Evolutionary conservation across 2,888 invertebrate species (phyloP).

Genomic region (Orchesellides sinensis): DNA sequence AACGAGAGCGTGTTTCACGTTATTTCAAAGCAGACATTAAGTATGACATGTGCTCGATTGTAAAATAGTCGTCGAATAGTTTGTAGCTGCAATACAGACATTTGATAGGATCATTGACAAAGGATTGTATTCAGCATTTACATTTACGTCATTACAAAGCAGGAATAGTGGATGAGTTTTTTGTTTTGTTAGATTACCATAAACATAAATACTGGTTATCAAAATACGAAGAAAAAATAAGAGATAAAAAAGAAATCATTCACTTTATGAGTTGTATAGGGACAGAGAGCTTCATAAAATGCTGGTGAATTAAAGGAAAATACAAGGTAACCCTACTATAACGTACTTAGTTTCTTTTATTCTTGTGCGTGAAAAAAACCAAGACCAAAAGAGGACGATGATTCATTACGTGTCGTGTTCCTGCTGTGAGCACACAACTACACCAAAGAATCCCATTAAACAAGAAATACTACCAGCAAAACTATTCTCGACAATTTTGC

Average conservation of each 20-base stretch:
- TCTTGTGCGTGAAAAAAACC: neutral
- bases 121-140: no score
- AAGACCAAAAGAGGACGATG: neutral
- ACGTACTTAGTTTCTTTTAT: neutral
- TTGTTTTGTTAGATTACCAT: no score
- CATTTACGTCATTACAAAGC: no score
- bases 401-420: slow-evolving; percentile 40
- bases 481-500: slow-evolving; percentile 29
- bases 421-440: neutral
- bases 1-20: no score
- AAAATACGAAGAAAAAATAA: neutral
- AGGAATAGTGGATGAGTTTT: no score
- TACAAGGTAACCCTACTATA: neutral
- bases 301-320: neutral
- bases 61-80: no score
- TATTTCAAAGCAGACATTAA: no score
- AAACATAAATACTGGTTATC: neutral
- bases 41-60: no score
- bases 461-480: slow-evolving; percentile 23
- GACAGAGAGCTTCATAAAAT: neutral
- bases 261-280: no score
- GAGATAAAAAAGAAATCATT: neutral
- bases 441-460: slow-evolving; percentile 26
- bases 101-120: no score
- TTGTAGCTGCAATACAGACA: no score